Evolutionary conservation across 2,888 invertebrate genomes (phyloP), one percentile per base, ranked within the genome.

Genomic region (Trisateles emortualis): DNA sequence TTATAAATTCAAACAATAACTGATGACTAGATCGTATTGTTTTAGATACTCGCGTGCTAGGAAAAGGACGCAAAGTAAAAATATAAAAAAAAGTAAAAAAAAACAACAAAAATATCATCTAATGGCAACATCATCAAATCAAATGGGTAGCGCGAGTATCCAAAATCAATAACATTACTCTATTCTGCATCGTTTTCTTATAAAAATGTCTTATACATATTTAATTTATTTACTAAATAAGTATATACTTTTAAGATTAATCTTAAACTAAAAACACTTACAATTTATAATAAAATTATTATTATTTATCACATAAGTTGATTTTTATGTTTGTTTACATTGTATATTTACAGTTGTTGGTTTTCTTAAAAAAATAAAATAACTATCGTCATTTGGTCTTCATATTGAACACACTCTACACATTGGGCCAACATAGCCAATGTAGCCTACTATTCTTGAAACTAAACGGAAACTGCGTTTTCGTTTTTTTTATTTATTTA

Each of bases 21-120:
- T 29, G 63, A 56, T 68, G 68, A 68, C 68, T 68, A 68, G 68
- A 68, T 64, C 56, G 64, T 56, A 51, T 61, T 53, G 13, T 51
- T 68, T 56, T 61, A 53, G 53, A 51, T 51, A 46, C 48, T 51
- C 50, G 29, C 17, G 3, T 36, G 36, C 36, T 16, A 36, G 19
- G 19, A 30, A 30, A 29, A 11, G 11, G 11, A 30, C 30, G 11
- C 5, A 30, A 30, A 26, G 2, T 26, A 26, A 1, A 26, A 8
- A 6, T 1, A 26, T 26, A 6, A 26, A 8, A 26, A 26, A 26
- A 16, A 35, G 16, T 16, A 11, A 1, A 8, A 5, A 35, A 14
- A 35, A 35, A 4, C 29, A 29, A 24, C n/a, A 30, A 32, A 11
- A 11, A 24, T 26, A 46, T 11, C 22, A 10, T 40, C 41, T 50